Percentiles rank a stretch among this genome's conserved stretches.
Evolutionary conservation across 1,140 invertebrate species (phyloP).

Genomic region (Drosophila santomea): DNA sequence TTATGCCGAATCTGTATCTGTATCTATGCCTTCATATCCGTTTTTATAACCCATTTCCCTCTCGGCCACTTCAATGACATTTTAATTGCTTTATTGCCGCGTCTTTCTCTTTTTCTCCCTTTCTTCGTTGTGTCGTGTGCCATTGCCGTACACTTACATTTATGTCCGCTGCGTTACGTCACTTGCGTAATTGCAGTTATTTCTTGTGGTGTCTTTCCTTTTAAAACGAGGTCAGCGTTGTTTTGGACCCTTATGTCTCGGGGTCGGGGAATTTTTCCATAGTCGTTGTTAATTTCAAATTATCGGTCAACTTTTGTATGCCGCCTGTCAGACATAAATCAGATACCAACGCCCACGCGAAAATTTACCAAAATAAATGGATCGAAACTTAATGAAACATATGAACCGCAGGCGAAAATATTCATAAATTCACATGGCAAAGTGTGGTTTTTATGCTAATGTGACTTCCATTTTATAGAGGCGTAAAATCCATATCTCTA

Average conservation of each 20-base stretch:
- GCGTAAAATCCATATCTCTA: constrained; percentile 12
- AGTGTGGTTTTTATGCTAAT: constrained; percentile 19
- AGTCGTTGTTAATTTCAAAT: constrained; percentile 73
- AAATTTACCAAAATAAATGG: constrained; percentile 55
- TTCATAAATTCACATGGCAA: constrained; percentile 27
- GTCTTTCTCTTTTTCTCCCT: constrained; percentile 12
- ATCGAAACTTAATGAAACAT: constrained; percentile 49
- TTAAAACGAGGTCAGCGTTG: constrained; percentile 74
- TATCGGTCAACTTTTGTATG: constrained; percentile 80
- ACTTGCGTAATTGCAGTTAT: constrained; percentile 78
- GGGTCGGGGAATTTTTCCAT: constrained; percentile 36
- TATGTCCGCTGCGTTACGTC: constrained; percentile 60
- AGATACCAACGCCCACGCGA: constrained; percentile 60
- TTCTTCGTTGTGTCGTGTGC: constrained; percentile 69
- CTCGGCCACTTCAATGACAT: constrained; percentile 73
- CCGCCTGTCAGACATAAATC: constrained; percentile 75
- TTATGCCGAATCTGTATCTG: constrained; percentile 43
- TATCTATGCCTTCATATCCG: constrained; percentile 73
- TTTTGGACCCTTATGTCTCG: constrained; percentile 57
- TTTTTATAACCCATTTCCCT: constrained; percentile 81
- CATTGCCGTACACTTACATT: constrained; percentile 62
- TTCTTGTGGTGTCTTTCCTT: constrained; percentile 35
- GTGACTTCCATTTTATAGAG: constrained; percentile 8
- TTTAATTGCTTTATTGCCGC: constrained; percentile 80
- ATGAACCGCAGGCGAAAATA: constrained; percentile 2